Evolutionary conservation across 2,797 vertebrate species (phyloP), one percentile per base, ranked within the genome.

Genomic region (Poeciliopsis gracilis): DNA sequence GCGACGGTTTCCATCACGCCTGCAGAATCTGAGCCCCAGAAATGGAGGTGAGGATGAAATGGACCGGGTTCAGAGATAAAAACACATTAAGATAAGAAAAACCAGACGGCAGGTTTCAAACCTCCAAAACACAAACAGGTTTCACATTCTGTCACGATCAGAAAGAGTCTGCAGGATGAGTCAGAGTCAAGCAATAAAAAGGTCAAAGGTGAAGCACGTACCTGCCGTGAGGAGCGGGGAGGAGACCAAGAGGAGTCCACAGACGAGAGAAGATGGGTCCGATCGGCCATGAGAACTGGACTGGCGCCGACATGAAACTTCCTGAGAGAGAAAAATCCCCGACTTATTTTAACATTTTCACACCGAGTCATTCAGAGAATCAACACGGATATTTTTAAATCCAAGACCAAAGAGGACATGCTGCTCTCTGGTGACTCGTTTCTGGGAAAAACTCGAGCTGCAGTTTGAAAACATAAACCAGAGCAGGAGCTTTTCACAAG

Each of bases 241-340:
- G 74, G 81, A 79, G 36, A 82, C 88, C 87, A 95, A 72, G 30
- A 95, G 77, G 82, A 95, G 63, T 77, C 88, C 88, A 75, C 89
- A 91, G 66, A 89, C 80, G 86, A 95, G 82, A 72, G 80, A 43
- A 43, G 87, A 90, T 0, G n/a, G 59, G 86, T 84, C 91, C 87
- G 88, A 90, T 91, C 43, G 75, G 84, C 92, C 89, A 88, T 28
- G 91, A 83, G 78, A 45, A 45, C 77, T 46, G 74, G 76, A 83
- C 82, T 13, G 84, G 87, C 28, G 85, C 71, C 79, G 95, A 96
- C 95, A 96, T 96, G 85, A 94, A 93, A 83, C 84, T 81, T 93
- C 91, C 93, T 95, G 73, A 12, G n/a, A 23, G 63, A 61, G 38
- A 28, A 74, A 43, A 69, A 41, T 9, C 23, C 51, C 51, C 23